phyloP scores from a whole-genome alignment of 1,140 invertebrate genomes.

The Pachypsylla venusta region DNA sequence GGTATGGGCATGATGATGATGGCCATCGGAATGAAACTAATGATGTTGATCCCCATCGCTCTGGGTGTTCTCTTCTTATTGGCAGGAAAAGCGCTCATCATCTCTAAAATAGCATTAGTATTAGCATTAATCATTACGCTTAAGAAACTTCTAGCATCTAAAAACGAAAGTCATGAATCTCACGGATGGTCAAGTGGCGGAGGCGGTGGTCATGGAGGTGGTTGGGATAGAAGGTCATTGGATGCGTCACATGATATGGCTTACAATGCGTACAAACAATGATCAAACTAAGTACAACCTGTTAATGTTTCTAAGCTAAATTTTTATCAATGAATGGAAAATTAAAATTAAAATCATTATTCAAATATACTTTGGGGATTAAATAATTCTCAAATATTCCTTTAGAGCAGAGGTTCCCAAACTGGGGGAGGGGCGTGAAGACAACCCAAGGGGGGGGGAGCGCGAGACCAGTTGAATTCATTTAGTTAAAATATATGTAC shows the following conservation, averaged over 20 bases:
- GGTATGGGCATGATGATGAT: conserved; percentile 42
- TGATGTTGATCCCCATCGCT: conserved; percentile 50
- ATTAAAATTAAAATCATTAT: too few species aligned
- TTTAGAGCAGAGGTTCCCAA: too few species aligned
- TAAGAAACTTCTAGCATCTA: conserved; percentile 47
- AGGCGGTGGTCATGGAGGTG: conserved; percentile 28
- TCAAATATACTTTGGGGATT: too few species aligned
- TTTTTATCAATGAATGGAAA: too few species aligned
- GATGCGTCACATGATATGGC: conserved; percentile 25
- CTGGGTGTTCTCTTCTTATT: conserved; percentile 54
- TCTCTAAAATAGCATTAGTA: conserved; percentile 57
- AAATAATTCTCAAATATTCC: too few species aligned
- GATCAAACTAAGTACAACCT: too few species aligned
- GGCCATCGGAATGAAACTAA: conserved; percentile 45
- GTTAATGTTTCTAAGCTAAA: too few species aligned
- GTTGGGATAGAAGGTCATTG: conserved; percentile 43
- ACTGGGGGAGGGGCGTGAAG: too few species aligned
- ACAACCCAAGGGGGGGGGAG: too few species aligned
- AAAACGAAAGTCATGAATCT: conserved; percentile 31
- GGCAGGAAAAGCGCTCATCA: conserved; percentile 55
- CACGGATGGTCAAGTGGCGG: conserved; percentile 24
- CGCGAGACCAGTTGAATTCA: too few species aligned
- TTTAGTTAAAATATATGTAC: too few species aligned
- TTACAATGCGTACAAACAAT: conserved; percentile 14
- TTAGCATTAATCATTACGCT: conserved; percentile 58